These are phyloP conservation scores for Hydrocynus forskahlii DNA, from an alignment of 2,797 vertebrate species.

Conservation along the genomic window DNA sequence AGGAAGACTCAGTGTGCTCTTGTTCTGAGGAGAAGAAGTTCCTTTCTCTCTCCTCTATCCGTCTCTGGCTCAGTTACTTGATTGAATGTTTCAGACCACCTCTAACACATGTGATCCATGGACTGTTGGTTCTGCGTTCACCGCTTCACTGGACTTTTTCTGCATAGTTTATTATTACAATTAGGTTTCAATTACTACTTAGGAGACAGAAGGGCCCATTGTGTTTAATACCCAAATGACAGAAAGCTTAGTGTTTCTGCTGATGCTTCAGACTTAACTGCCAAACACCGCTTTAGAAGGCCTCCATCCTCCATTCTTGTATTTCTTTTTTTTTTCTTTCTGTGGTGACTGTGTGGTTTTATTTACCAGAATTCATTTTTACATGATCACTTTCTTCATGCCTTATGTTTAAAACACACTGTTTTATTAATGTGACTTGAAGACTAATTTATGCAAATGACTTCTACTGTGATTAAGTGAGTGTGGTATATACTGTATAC, in stretches of 20 bases:
- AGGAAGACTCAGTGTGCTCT: slow-evolving; percentile 8
- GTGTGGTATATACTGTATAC: too few relatives aligned
- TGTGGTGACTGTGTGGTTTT: too few relatives aligned
- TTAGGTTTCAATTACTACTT: slow-evolving; percentile 6
- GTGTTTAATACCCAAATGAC: not conserved
- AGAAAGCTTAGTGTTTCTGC: not conserved
- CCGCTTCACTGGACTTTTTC: not conserved
- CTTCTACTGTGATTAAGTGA: too few relatives aligned
- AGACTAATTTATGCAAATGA: too few relatives aligned
- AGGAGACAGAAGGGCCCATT: not conserved
- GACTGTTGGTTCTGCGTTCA: slow-evolving; percentile 2
- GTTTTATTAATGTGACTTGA: too few relatives aligned
- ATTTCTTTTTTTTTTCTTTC: too few relatives aligned
- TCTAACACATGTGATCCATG: slow-evolving; percentile 1
- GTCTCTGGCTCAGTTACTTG: slow-evolving; percentile 35
- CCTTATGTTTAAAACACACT: too few relatives aligned
- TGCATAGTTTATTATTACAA: not conserved
- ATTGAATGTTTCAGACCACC: slow-evolving; percentile 18
- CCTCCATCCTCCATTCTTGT: too few relatives aligned
- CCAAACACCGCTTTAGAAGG: not conserved
- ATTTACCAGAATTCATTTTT: too few relatives aligned
- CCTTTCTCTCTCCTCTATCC: slow-evolving; percentile 26
- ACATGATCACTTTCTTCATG: too few relatives aligned
- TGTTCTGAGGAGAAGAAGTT: slow-evolving; percentile 35
- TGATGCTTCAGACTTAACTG: not conserved